Conservation (phyloP, 2,888 invertebrate species). For the Alviniconcha strummeri region DNA sequence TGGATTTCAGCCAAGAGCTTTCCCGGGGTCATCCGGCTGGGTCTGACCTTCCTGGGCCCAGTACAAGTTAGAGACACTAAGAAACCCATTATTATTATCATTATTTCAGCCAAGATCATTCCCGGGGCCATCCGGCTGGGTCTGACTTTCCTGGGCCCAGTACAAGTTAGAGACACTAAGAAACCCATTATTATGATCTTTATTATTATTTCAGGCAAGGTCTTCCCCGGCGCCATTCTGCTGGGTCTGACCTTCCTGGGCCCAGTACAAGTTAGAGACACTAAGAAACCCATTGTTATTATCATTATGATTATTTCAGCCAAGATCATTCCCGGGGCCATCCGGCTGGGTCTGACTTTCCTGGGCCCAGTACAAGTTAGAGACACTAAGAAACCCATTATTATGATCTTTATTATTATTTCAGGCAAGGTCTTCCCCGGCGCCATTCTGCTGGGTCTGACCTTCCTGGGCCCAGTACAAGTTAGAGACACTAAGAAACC, state of each 20-base stretch:
- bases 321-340: too few relatives aligned
- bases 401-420: slow-evolving; percentile 33
- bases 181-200: too few relatives aligned
- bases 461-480: slow-evolving; percentile 46
- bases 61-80: too few relatives aligned
- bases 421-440: slow-evolving; percentile 58
- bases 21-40: too few relatives aligned
- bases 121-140: slow-evolving; percentile 55
- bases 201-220: slow-evolving; percentile 48
- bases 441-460: slow-evolving; percentile 52
- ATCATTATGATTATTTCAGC: too few relatives aligned
- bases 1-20: slow-evolving; percentile 34
- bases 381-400: too few relatives aligned
- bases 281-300: too few relatives aligned
- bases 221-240: slow-evolving; percentile 54
- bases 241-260: slow-evolving; percentile 56
- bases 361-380: too few relatives aligned
- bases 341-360: too few relatives aligned
- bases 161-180: too few relatives aligned
- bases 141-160: slow-evolving; percentile 52
- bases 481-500: too few relatives aligned
- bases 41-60: too few relatives aligned
- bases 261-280: background rate
- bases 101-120: slow-evolving; percentile 50
- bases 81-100: background rate